Conservation (phyloP, 2,888 invertebrate species). For the Erynnis tages region DNA sequence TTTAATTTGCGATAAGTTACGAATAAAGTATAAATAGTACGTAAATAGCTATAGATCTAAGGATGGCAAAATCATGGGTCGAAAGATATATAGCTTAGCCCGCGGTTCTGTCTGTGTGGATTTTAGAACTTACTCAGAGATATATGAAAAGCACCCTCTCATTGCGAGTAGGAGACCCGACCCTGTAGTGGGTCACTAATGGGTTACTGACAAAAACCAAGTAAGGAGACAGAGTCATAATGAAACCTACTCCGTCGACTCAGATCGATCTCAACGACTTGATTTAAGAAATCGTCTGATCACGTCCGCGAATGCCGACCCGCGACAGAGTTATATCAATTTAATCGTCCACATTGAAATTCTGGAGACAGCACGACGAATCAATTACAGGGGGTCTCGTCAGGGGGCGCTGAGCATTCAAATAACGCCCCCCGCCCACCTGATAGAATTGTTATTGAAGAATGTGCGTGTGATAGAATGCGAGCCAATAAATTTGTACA, state of each 20-base stretch:
- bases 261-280: conserved; percentile 40
- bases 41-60: too few relatives aligned
- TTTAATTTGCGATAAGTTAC: neutral
- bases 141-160: too few relatives aligned
- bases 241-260: neutral
- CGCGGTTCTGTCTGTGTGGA: too few relatives aligned
- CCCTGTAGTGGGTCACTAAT: too few relatives aligned
- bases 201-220: too few relatives aligned
- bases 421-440: conserved; percentile 54
- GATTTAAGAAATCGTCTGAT: conserved; percentile 41
- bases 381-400: conserved; percentile 64
- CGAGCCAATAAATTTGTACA: conserved; percentile 59
- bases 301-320: conserved; percentile 28
- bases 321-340: conserved; percentile 66
- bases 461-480: conserved; percentile 79
- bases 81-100: too few relatives aligned
- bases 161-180: too few relatives aligned
- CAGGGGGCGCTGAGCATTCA: conserved; percentile 51
- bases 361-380: conserved; percentile 69
- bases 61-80: too few relatives aligned
- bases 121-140: too few relatives aligned
- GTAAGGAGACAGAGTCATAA: too few relatives aligned
- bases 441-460: conserved; percentile 76
- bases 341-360: conserved; percentile 77
- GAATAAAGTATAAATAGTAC: neutral